Evolutionary conservation across 2,113 vertebrate genomes (phyloP).

Genomic region (Carassius gibelio): DNA sequence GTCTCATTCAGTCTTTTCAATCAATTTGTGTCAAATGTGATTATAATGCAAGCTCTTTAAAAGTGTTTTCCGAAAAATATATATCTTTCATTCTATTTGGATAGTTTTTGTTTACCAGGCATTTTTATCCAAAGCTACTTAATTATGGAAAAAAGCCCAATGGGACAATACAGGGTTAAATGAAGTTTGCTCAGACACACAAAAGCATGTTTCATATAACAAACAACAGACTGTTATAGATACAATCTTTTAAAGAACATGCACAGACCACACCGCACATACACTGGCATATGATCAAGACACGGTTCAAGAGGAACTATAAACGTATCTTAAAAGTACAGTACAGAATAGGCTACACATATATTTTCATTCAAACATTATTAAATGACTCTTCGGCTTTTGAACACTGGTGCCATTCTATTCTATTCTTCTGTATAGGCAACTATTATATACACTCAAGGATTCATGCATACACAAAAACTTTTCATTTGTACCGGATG

Average conservation of each 20-base stretch:
- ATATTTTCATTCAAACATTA: constrained; percentile 1
- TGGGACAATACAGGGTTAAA: constrained; percentile 1
- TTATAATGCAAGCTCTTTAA: not conserved
- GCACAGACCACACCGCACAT: not conserved
- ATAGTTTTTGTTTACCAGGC: constrained; percentile 13
- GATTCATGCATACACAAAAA: not conserved
- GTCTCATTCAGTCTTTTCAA: not conserved
- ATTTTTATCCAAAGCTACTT: constrained; percentile 16
- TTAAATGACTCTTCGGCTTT: not conserved
- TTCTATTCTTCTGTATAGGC: not conserved
- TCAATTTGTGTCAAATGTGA: constrained; percentile 5
- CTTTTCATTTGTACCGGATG: not conserved
- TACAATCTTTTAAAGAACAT: constrained; percentile 6
- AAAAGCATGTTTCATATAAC: constrained; percentile 12
- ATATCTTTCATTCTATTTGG: constrained; percentile 18
- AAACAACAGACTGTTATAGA: constrained; percentile 18
- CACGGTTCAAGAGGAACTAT: not conserved
- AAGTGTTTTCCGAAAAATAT: not conserved
- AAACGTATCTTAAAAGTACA: not conserved
- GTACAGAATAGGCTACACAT: too few species aligned
- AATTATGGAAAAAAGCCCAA: not conserved
- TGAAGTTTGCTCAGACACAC: not conserved
- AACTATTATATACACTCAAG: not conserved
- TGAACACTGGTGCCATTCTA: not conserved
- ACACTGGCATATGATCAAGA: not conserved